These are phyloP conservation scores for Fundulus diaphanus DNA, from an alignment of 2,797 vertebrate species.

Conservation along the genomic window DNA sequence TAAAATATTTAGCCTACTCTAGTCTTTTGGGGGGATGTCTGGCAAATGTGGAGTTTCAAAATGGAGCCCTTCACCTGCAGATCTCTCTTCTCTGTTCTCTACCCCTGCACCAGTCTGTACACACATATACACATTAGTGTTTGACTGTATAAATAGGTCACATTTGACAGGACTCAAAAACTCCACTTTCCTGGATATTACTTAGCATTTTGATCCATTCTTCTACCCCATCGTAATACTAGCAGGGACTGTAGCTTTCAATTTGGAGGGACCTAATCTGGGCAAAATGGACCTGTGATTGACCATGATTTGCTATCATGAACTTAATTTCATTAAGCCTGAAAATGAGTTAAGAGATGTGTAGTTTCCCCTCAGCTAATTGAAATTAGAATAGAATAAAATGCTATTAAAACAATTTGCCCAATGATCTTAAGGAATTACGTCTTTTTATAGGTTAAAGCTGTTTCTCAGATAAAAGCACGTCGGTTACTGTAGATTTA, in stretches of 20 bases:
- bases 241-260: not conserved
- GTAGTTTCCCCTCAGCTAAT: not conserved
- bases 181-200: not conserved
- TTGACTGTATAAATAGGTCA: not conserved
- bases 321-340: not conserved
- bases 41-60: not conserved
- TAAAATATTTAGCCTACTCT: no score
- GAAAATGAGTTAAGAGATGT: not conserved
- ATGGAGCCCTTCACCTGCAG: not conserved
- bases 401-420: not conserved
- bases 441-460: not conserved
- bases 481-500: no score
- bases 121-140: not conserved
- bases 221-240: not conserved
- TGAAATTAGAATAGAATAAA: not conserved
- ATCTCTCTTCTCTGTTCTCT: not conserved
- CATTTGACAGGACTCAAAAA: not conserved
- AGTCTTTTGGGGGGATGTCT: not conserved
- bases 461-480: not conserved
- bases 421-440: not conserved
- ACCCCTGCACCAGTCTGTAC: not conserved
- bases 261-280: not conserved
- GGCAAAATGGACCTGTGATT: not conserved
- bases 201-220: not conserved
- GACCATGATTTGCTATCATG: not conserved